These are phyloP conservation scores for Harpalus rufipes DNA, from an alignment of 2,888 invertebrate genomes.

Conservation along the genomic window DNA sequence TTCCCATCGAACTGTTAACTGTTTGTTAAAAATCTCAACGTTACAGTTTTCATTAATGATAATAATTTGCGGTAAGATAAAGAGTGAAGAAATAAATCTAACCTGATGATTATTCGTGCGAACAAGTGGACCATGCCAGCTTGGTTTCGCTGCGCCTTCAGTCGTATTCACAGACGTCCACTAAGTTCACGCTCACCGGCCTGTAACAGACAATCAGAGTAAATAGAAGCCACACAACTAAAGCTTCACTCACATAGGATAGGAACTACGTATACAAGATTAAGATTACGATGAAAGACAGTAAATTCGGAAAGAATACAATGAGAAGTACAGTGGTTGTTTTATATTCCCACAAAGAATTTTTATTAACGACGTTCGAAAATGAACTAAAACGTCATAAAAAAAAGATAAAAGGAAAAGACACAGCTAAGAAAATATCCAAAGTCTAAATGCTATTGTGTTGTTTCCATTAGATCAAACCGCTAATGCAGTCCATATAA, in stretches of 20 bases:
- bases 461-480: no score
- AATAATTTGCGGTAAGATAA: slow-evolving; percentile 22
- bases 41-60: slow-evolving; percentile 19
- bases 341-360: no score
- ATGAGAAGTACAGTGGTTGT: no score
- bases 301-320: no score
- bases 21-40: slow-evolving; percentile 5
- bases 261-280: background rate
- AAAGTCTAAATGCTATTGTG: no score
- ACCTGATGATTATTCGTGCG: slow-evolving; percentile 25
- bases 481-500: no score
- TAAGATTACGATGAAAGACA: no score
- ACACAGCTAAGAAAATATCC: no score
- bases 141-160: background rate
- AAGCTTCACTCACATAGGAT: background rate
- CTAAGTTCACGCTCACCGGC: slow-evolving; percentile 4
- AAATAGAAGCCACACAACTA: slow-evolving; percentile 10
- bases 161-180: slow-evolving; percentile 23
- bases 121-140: slow-evolving; percentile 23
- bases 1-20: background rate
- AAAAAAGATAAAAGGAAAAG: no score
- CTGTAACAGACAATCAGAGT: slow-evolving; percentile 36
- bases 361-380: no score
- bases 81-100: slow-evolving; percentile 40
- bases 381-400: no score